phyloP scores from a whole-genome alignment of 2,888 invertebrate species.

The Acronicta alni region DNA sequence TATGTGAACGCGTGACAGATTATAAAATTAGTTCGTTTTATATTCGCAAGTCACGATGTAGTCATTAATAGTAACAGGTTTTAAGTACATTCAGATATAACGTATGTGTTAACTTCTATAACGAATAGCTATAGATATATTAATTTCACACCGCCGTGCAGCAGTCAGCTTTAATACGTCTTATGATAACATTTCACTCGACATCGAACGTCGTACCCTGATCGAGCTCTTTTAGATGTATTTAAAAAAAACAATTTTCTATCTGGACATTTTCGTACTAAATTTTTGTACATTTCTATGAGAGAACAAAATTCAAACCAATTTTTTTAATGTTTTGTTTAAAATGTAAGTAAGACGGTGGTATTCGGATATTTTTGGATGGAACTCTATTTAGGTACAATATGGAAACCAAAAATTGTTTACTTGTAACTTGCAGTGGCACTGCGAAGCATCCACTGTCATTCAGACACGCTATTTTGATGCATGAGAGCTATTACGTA shows the following conservation, averaged over 20 bases:
- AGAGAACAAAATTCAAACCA: conserved; percentile 23
- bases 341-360: conserved; percentile 34
- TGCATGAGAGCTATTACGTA: conserved; percentile 12
- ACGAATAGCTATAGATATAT: conserved; percentile 50
- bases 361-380: conserved; percentile 75
- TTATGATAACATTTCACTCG: conserved; percentile 48
- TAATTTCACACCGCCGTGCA: conserved; percentile 44
- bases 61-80: conserved; percentile 67
- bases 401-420: conserved; percentile 83
- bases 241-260: conserved; percentile 55
- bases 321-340: conserved; percentile 29
- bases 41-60: conserved; percentile 68
- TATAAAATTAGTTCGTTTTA: conserved; percentile 57
- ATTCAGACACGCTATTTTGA: conserved; percentile 14
- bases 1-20: conserved; percentile 47
- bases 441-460: conserved; percentile 44
- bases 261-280: conserved; percentile 61
- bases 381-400: conserved; percentile 77
- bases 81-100: conserved; percentile 58
- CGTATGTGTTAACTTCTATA: conserved; percentile 50
- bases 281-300: conserved; percentile 70
- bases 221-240: conserved; percentile 51
- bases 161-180: conserved; percentile 44
- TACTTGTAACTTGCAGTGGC: conserved; percentile 73
- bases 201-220: conserved; percentile 49